Evolutionary conservation across 1,140 invertebrate genomes (phyloP).

Genomic region (Brachionus plicatilis): DNA sequence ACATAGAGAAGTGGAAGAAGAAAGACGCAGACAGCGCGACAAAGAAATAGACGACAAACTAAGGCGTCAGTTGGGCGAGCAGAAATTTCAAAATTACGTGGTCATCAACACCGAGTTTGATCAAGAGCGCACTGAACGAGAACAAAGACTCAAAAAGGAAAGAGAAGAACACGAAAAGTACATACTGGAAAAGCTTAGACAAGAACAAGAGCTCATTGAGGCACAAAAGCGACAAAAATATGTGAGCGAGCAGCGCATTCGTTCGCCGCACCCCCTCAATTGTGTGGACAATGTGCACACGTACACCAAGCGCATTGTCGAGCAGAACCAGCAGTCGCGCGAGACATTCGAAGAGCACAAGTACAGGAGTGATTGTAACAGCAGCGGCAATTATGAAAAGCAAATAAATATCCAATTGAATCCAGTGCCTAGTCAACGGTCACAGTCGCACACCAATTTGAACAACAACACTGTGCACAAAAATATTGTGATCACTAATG

Average conservation of each 20-base stretch:
- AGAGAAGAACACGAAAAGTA: slow-evolving; percentile 24
- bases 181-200: slow-evolving; percentile 34
- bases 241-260: background rate
- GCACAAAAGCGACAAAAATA: slow-evolving; percentile 9
- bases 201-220: slow-evolving; percentile 36
- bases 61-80: background rate
- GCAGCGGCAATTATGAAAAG: slow-evolving; percentile 15
- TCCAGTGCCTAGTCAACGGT: slow-evolving; percentile 23
- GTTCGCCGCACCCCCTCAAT: background rate
- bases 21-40: background rate
- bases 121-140: background rate
- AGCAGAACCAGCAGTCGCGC: slow-evolving; percentile 2
- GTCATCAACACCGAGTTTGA: background rate
- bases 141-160: slow-evolving; percentile 6
- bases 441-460: slow-evolving; percentile 1
- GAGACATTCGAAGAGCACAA: background rate
- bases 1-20: slow-evolving; percentile 20
- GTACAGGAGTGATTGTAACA: background rate
- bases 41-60: slow-evolving; percentile 1
- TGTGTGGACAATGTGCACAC: slow-evolving; percentile 1
- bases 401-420: slow-evolving; percentile 38
- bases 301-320: slow-evolving; percentile 15
- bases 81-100: slow-evolving; percentile 3
- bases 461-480: slow-evolving; percentile 13
- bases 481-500: slow-evolving; percentile 18